A percentile compares a stretch with the other conserved stretches of the same genome.
These are phyloP conservation scores for Trachelus stipa DNA, from an alignment of 2,888 invertebrate species.

Conservation along the genomic window DNA sequence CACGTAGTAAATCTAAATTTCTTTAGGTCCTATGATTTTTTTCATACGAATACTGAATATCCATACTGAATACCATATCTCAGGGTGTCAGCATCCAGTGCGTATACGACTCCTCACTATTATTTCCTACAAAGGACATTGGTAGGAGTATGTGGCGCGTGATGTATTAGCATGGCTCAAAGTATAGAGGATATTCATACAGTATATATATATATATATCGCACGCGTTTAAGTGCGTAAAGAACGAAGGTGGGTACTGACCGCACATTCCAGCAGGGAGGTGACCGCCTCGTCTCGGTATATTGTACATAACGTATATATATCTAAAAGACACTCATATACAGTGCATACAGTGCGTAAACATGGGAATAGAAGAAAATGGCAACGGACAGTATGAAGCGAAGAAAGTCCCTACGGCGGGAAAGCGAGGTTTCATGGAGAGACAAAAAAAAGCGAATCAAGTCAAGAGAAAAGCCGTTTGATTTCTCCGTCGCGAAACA, in stretches of 20 bases:
- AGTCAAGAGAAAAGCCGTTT: background rate
- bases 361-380: background rate
- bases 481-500: background rate
- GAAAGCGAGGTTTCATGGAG: background rate
- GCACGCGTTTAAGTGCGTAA: conserved; percentile 25
- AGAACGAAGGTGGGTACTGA: conserved; percentile 48
- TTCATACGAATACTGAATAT: background rate
- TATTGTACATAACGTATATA: background rate
- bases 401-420: background rate
- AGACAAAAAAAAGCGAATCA: background rate
- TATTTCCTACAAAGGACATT: background rate
- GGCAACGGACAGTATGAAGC: background rate
- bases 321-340: background rate
- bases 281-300: conserved; percentile 43
- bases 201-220: background rate
- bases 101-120: background rate
- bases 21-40: background rate
- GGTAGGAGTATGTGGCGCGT: background rate
- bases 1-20: background rate
- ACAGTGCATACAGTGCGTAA: background rate
- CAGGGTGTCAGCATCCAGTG: background rate
- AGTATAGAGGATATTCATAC: conserved; percentile 5
- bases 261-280: conserved; percentile 54
- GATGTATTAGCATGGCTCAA: conserved; percentile 3
- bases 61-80: background rate